Base-by-base conservation (phyloP, 2,797 vertebrate species). In the Oreortyx pictus region DNA sequence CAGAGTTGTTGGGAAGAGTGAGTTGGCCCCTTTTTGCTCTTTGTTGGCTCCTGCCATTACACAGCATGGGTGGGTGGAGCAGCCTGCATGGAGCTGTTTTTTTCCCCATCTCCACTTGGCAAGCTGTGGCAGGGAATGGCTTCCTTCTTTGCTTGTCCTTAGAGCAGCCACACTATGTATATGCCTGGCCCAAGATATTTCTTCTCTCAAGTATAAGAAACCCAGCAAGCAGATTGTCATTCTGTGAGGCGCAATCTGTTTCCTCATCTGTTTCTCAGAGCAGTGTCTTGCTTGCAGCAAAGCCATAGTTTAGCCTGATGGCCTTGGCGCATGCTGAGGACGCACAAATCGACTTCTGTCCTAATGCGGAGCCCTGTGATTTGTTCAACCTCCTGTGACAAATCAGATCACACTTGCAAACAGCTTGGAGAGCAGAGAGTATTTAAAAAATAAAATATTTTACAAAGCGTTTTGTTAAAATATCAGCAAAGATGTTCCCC, bases 161-260 rank as follows among this genome's bases (percentile, higher is more conserved):
- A 78, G 82, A 0, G 0, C 79, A 49, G 80, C 82, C 83, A 78
- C 31, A 2, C 60, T 65, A 3, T 6, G 44, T 43, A 61, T 71
- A 94, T 88, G 82, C 89, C 89, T 93, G 92, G 94, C 86, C 74
- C 86, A 74, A 94, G 91, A 90, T 64, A 79, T 79, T 96, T 90
- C 86, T 95, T 52, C 47, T 91, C 74, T 37, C 43, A 93, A 91
- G 56, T 88, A 37, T 71, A 86, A 92, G 89, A 89, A 94, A 82
- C 74, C 27, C 15, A 13, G 83, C 77, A 71, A 96, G 80, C 96
- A 96, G 95, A 91, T 95, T 96, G 94, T 86, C 91, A 65, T 77
- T 92, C 89, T 93, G 94, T 3, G 24, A 95, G 80, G 49, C 83
- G 60, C 96, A 96, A 95, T 96, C 96, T 96, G 96, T 96, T 96